Evolutionary conservation across 1,140 invertebrate species (phyloP).

Genomic region (Drosophila kanapiae): DNA sequence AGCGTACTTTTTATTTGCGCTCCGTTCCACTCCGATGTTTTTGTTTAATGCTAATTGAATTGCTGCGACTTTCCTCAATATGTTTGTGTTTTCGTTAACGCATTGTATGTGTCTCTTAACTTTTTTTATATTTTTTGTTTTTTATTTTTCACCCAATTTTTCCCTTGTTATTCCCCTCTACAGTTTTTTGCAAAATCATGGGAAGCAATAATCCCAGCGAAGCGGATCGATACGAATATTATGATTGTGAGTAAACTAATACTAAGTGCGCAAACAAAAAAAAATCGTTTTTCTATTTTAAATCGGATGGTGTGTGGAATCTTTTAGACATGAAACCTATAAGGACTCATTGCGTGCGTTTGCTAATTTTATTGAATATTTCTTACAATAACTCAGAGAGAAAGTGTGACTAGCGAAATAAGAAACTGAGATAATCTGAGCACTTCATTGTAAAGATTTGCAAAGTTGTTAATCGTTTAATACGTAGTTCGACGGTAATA

Average conservation of each 20-base stretch:
- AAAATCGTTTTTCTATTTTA: no score
- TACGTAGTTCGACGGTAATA: no score
- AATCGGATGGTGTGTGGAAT: no score
- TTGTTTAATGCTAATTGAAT: slow-evolving; percentile 77
- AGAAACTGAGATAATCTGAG: no score
- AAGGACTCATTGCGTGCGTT: no score
- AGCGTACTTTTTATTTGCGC: slow-evolving; percentile 21
- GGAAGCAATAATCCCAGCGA: slow-evolving; percentile 83
- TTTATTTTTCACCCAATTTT: background rate
- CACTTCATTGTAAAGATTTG: no score
- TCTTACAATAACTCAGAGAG: no score
- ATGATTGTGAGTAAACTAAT: slow-evolving; percentile 74
- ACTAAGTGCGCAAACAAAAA: background rate
- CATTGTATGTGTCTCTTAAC: slow-evolving; percentile 45
- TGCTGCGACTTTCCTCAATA: slow-evolving; percentile 45
- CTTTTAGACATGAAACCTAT: no score
- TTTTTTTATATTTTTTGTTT: slow-evolving; percentile 27
- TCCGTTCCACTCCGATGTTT: background rate
- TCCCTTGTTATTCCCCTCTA: slow-evolving; percentile 11
- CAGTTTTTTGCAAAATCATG: slow-evolving; percentile 84
- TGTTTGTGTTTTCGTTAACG: slow-evolving; percentile 41
- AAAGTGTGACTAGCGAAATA: no score
- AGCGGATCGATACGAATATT: slow-evolving; percentile 81
- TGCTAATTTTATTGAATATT: no score
- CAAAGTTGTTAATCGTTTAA: no score